Base-by-base conservation (phyloP, 2,888 invertebrate genomes). In the Drosophila longiperda region DNA sequence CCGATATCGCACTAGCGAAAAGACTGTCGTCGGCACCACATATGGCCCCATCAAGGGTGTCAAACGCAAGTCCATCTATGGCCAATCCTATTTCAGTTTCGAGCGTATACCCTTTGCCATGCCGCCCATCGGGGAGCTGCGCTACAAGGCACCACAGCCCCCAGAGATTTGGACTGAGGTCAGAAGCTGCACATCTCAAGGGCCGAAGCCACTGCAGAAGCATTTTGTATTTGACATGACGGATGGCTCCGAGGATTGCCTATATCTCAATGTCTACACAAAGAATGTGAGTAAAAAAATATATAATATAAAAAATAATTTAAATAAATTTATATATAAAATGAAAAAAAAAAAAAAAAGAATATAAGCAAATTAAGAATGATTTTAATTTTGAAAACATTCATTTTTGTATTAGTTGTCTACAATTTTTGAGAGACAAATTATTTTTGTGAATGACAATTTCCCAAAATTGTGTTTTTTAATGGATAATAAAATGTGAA, bases 221-320 rank as follows among this genome's bases (percentile, higher is more conserved):
- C 92, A 93, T 81, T 91, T 92, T 54, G 90, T 93, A 6, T 90
- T 91, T 67, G 90, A 93, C 68, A 92, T 93, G 89, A 91, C 93
- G 20, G 91, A 94, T 38, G 94, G 94, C 15, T 91, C 92, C n/a
- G 95, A 95, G 87, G 94, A 95, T 80, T 95, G 94, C 75, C 86
- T 94, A 3, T 94, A 94, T 82, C 89, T 94, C 11, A 94, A 94
- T 90, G 93, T 94, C 20, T 93, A 92, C 48, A 92, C 93, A 2
- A 93, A 92, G 80, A 91, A 92, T 85, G 93, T 93, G 59, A 85
- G 91, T 83, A 17, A 8, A 11, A 15, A 23, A 9, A 29, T 4
- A 26, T 8, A n/a, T 11, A 8, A n/a, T 12, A 7, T 7, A n/a
- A 54, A 26, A 12, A n/a, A 40, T 8, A 1, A 3, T 6, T 12